Percentiles rank a stretch among this genome's conserved stretches.
These are phyloP conservation scores for Drosophila kanekoi DNA, from an alignment of 2,888 invertebrate species.

Conservation along the genomic window DNA sequence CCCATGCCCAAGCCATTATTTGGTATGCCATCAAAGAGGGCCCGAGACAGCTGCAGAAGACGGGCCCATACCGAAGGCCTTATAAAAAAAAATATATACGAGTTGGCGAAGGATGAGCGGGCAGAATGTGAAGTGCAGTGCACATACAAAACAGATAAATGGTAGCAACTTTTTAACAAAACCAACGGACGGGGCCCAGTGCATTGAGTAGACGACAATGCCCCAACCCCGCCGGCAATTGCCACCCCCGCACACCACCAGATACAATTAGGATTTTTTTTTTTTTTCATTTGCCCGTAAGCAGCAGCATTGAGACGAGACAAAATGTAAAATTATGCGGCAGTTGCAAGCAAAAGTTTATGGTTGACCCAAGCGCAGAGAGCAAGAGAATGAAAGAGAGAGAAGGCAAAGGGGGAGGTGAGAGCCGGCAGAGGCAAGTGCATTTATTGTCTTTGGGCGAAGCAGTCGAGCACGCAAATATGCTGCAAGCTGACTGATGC, in stretches of 20 bases:
- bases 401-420: neutral
- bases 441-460: constrained; percentile 62
- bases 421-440: constrained; percentile 28
- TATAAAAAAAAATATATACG: constrained; percentile 7
- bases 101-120: constrained; percentile 28
- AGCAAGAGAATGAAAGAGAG: neutral
- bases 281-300: constrained; percentile 11
- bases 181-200: constrained; percentile 49
- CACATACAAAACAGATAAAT: constrained; percentile 77
- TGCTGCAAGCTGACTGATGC: constrained; percentile 58
- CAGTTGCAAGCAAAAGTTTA: constrained; percentile 76
- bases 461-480: constrained; percentile 67
- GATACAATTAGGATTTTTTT: neutral
- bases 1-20: constrained; percentile 20
- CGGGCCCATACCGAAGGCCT: constrained; percentile 36
- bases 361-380: constrained; percentile 62
- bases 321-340: constrained; percentile 74
- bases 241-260: neutral
- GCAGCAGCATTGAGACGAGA: constrained; percentile 48
- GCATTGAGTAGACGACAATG: constrained; percentile 64
- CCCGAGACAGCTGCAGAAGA: constrained; percentile 48
- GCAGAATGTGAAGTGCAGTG: constrained; percentile 42
- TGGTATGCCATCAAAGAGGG: constrained; percentile 40
- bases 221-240: neutral
- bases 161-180: constrained; percentile 75